Evolutionary conservation across 2,797 vertebrate species (phyloP), one percentile per base, ranked within the genome.

Genomic region (Microctenopoma stevenorrisi): DNA sequence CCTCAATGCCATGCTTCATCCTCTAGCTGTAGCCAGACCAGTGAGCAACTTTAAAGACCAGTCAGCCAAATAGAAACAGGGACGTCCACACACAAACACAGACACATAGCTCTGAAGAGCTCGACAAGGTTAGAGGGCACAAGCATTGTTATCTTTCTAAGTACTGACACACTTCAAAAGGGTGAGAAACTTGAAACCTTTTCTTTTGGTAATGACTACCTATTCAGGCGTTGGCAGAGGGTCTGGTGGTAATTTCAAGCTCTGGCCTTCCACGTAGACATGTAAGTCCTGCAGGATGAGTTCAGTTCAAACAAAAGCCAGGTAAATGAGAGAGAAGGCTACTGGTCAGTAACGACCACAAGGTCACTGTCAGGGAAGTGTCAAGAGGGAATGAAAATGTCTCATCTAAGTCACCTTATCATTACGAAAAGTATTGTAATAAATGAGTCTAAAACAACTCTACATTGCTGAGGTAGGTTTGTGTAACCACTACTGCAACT

Each of bases 81-180:
- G 40, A 60, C 58, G 55, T 72, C 60, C 59, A 57, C 60, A 75
- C 49, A 64, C 55, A 18, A 22, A 60, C 54, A 42, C 61, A 35
- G 16, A 50, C 58, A 57, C 38, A 55, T 59, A 43, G 0, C 68
- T 47, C 61, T 64, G 44, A 84, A 63, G 79, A 81, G 65, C 53
- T 68, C 4, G 37, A 70, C 73, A 55, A 80, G 87, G 88, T 85
- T 77, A 84, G 85, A 88, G 86, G 85, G 54, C 78, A 56, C 52
- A 0, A 30, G 66, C 78, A 85, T 85, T 85, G 78, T 85, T 86
- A 81, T 83, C 74, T 88, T 57, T 77, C 71, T 78, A 89, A 87
- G 88, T 86, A 86, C 72, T 85, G 88, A 90, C 88, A 90, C 87
- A 90, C 90, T 89, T 91, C 78, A 90, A 91, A 89, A 81, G 87